Evolutionary conservation across 2,113 vertebrate species (phyloP).

Genomic region (Litocranius walleri): DNA sequence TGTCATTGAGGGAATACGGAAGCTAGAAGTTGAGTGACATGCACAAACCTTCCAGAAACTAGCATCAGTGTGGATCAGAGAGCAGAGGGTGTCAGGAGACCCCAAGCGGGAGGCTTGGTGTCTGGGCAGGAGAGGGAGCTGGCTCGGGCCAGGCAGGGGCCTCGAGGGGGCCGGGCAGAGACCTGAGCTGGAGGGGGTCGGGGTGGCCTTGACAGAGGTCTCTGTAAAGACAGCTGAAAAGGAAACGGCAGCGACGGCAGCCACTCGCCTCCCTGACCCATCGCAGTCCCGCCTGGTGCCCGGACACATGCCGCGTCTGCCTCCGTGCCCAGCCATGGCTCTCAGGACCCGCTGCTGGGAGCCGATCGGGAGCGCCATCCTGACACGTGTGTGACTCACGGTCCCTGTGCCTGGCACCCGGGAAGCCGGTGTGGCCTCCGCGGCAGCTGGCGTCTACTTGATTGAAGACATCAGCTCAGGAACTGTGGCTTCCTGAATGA

Average conservation of each 20-base stretch:
- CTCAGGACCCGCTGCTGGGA: neutral
- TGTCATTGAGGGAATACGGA: neutral
- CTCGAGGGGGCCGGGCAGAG: neutral
- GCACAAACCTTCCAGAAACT: neutral
- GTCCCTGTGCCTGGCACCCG: rapidly evolving
- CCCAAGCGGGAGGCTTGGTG: neutral
- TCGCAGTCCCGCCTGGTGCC: rapidly evolving
- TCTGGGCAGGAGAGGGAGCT: neutral
- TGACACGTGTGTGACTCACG: neutral
- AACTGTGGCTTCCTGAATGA: neutral
- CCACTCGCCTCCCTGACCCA: too few relatives aligned
- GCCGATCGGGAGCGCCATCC: neutral
- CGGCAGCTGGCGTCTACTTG: neutral
- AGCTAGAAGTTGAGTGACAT: rapidly evolving
- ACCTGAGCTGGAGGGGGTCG: rapidly evolving
- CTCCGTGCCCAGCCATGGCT: neutral
- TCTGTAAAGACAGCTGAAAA: neutral
- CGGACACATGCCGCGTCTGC: rapidly evolving
- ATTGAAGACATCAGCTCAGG: conserved; percentile 14
- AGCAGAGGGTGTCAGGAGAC: neutral
- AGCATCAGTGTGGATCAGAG: rapidly evolving
- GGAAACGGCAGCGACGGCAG: neutral
- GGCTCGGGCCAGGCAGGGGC: neutral
- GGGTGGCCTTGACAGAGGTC: neutral
- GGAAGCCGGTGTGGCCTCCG: neutral